Percentiles rank a stretch among this genome's conserved stretches.
Conservation (phyloP, 2,888 invertebrate genomes). For the Craniophora ligustri region DNA sequence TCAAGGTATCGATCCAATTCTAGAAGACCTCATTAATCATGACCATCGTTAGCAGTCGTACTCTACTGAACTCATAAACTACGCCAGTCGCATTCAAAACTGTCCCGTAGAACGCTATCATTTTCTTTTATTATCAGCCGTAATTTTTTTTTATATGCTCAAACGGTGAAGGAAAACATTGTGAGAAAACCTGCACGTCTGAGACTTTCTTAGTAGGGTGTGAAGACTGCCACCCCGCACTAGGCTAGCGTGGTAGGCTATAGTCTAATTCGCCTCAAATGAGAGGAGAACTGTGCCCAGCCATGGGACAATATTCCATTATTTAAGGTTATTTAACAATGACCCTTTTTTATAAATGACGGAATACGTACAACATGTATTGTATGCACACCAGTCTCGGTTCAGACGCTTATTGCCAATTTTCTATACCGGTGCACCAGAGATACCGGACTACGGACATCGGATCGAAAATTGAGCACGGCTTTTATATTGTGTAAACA, state of each 20-base stretch:
- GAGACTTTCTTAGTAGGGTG: too few species aligned
- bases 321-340: neutral
- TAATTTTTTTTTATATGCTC: too few species aligned
- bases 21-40: slow-evolving; percentile 15
- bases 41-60: slow-evolving; percentile 18
- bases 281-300: too few species aligned
- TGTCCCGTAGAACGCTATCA: neutral
- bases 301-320: too few species aligned
- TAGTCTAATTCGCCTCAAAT: too few species aligned
- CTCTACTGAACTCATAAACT: slow-evolving; percentile 18
- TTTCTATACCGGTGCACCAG: slow-evolving; percentile 68
- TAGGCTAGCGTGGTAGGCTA: too few species aligned
- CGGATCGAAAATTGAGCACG: slow-evolving; percentile 47
- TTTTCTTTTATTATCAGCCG: neutral
- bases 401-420: slow-evolving; percentile 66
- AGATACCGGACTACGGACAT: slow-evolving; percentile 55
- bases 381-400: slow-evolving; percentile 36
- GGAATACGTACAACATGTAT: slow-evolving; percentile 6
- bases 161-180: too few species aligned
- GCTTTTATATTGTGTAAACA: slow-evolving; percentile 46
- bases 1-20: slow-evolving; percentile 11
- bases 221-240: too few species aligned
- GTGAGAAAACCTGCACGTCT: too few species aligned
- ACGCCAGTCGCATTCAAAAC: slow-evolving; percentile 18
- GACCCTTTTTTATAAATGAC: neutral